Percentiles rank a stretch among this genome's conserved stretches.
Evolutionary conservation across 2,888 invertebrate genomes (phyloP).

Genomic region (Dryococelus australis): DNA sequence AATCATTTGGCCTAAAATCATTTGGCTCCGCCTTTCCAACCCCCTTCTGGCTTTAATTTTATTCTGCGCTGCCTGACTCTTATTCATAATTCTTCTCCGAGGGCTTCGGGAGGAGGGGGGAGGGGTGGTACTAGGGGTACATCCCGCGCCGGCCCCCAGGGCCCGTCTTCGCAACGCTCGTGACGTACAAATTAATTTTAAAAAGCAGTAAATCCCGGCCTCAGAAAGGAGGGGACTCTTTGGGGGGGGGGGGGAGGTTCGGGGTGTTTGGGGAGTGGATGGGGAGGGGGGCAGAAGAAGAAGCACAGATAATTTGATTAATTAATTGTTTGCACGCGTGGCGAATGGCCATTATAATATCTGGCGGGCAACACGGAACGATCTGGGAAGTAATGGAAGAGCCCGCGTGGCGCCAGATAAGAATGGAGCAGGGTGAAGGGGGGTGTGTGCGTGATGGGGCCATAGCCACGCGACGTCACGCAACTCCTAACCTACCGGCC

Average conservation of each 20-base stretch:
- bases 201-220: conserved; percentile 22
- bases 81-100: not conserved
- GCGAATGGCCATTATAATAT: conserved; percentile 16
- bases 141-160: not conserved
- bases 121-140: not conserved
- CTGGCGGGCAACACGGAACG: conserved; percentile 10
- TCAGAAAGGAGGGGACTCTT: not conserved
- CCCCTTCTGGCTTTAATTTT: not conserved
- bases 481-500: no score
- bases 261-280: not conserved
- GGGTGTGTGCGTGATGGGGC: not conserved
- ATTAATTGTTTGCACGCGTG: conserved; percentile 28
- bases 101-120: not conserved
- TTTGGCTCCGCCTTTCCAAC: not conserved
- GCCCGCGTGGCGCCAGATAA: conserved; percentile 5
- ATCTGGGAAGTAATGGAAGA: not conserved
- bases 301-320: conserved; percentile 18
- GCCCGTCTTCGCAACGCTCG: not conserved
- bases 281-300: not conserved
- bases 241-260: no score
- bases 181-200: conserved; percentile 28
- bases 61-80: not conserved
- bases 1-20: no score
- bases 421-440: not conserved
- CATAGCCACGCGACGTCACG: no score